phyloP scores from a whole-genome alignment of 2,797 vertebrate species.

The Petrocephalus schoutedeni region DNA sequence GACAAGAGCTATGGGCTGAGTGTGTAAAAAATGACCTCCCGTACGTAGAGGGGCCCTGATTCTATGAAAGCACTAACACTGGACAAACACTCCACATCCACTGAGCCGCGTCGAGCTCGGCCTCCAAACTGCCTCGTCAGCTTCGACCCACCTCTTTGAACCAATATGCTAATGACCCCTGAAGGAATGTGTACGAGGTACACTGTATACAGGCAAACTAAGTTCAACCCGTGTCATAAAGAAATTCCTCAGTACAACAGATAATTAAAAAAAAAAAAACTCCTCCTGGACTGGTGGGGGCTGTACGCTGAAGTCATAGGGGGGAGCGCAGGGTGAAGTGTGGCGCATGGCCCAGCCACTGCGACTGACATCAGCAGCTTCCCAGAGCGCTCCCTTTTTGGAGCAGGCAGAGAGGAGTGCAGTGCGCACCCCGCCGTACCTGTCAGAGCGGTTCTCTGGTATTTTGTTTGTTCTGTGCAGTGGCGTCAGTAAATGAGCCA shows the following conservation, averaged over 20 bases:
- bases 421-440: constrained; percentile 46
- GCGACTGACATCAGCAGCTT: background rate
- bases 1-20: background rate
- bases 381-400: background rate
- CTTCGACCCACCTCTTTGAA: background rate
- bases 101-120: background rate
- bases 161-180: no score
- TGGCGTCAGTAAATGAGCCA: background rate
- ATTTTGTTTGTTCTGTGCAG: constrained; percentile 38
- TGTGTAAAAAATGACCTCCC: background rate
- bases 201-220: background rate
- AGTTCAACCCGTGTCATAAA: background rate
- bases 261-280: background rate
- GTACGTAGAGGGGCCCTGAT: background rate
- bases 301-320: background rate
- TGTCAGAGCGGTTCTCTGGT: constrained; percentile 59
- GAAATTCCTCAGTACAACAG: background rate
- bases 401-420: constrained; percentile 16
- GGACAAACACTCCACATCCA: background rate
- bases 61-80: background rate
- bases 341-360: constrained; percentile 6
- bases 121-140: background rate
- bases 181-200: background rate
- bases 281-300: background rate
- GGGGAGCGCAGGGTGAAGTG: background rate